Base-by-base conservation (phyloP, 2,797 vertebrate species). In the Poecilia gillii region DNA sequence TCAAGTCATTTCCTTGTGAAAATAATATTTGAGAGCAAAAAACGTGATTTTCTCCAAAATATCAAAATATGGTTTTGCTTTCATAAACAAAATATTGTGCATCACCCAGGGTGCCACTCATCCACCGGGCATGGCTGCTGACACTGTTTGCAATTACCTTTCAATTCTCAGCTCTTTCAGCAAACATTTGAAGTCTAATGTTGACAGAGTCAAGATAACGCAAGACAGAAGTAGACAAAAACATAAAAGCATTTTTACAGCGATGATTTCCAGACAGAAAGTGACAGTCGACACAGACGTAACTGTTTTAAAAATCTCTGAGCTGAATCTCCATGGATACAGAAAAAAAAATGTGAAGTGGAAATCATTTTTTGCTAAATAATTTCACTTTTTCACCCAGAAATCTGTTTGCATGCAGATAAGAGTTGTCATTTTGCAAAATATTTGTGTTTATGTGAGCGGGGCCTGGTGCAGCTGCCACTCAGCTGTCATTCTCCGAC, bases 401-500 rank as follows among this genome's bases (percentile, higher is more conserved):
- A n/a, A n/a, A 70, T n/a, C 23, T 71, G 68, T 28, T 45, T 71
- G 68, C 41, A 43, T 71, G 68, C 23, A 43, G 41, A 71, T 45
- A 71, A 71, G 68, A 45, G 41, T 45, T 71, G 68, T 71, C 39
- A 45, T 71, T 45, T 71, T 71, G 68, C 0, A n/a, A 16, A n/a
- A n/a, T n/a, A 28, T 71, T 71, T 71, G 25, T 45, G 68, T 71
- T 71, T 23, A 13, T 45, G 2, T 16, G 68, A 43, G 25, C 11
- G 11, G 2, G 41, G 4, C 41, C 41, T 71, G 39, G 68, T 71
- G 64, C 25, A 14, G 25, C 39, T 71, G 68, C 23, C 68, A 45
- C 23, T 71, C 68, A 43, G 41, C 68, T n/a, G 68, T 71, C 68
- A 45, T n/a, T 25, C 39, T 45, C 68, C 14, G 41, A 45, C 68